Conservation (phyloP, 1,140 invertebrate species). For the Drosophila yakuba region DNA sequence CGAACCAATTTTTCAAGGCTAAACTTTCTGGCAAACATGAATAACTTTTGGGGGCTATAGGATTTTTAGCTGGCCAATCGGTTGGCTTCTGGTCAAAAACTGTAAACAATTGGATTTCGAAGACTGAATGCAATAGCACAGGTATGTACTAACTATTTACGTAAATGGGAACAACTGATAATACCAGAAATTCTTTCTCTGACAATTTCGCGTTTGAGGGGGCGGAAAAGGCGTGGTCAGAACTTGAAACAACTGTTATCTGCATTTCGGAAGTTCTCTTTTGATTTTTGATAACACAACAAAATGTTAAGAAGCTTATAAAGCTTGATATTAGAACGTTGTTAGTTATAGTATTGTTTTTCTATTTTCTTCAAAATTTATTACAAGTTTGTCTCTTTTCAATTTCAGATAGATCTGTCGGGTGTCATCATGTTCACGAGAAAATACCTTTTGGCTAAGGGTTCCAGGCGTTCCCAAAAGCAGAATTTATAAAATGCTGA, state of each 20-base stretch:
- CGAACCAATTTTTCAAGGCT: background rate
- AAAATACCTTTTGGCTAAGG: background rate
- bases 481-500: conserved; percentile 2
- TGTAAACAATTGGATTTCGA: conserved; percentile 19
- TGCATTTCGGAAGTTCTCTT: no score
- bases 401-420: background rate
- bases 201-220: background rate
- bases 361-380: no score
- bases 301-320: no score
- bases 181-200: no score
- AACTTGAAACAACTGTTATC: background rate
- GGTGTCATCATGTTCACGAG: conserved; percentile 7
- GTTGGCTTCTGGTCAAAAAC: conserved; percentile 2
- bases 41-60: background rate
- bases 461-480: background rate
- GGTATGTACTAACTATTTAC: conserved; percentile 4
- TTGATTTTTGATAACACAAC: no score
- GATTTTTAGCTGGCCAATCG: background rate
- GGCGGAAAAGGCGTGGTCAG: conserved; percentile 5
- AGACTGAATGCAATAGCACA: conserved; percentile 26
- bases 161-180: no score
- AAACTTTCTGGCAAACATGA: background rate
- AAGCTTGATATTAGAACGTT: background rate
- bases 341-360: no score
- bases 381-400: background rate